A percentile compares a stretch with the other conserved stretches of the same genome.
Evolutionary conservation across 1,140 invertebrate genomes (phyloP).

Genomic region (Drosophila pseudoananassae): DNA sequence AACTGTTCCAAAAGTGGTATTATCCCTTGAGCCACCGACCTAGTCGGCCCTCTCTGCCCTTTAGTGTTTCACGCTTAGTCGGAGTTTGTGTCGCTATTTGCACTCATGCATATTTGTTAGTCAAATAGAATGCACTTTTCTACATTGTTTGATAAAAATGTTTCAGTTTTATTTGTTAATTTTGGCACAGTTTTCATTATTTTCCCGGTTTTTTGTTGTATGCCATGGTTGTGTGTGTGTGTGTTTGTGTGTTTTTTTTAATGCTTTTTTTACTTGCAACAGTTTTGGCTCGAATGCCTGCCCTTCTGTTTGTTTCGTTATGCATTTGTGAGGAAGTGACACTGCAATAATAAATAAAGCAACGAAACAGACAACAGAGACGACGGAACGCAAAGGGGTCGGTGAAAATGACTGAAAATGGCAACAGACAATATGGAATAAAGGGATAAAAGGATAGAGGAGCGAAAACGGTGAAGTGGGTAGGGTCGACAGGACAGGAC

Average conservation of each 20-base stretch:
- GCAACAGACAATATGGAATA: slow-evolving; percentile 65
- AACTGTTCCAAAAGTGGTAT: slow-evolving; percentile 10
- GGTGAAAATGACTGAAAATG: slow-evolving; percentile 67
- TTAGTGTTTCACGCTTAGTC: slow-evolving; percentile 1
- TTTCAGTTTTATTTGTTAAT: slow-evolving; percentile 70
- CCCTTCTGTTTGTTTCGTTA: slow-evolving; percentile 31
- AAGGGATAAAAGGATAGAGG: slow-evolving; percentile 37
- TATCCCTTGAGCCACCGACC: neutral
- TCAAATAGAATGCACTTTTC: slow-evolving; percentile 60
- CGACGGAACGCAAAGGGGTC: slow-evolving; percentile 1
- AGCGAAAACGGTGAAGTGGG: neutral
- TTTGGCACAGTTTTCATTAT: slow-evolving; percentile 56
- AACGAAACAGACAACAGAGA: slow-evolving; percentile 29
- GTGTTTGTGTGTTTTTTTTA: slow-evolving; percentile 5
- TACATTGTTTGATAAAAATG: slow-evolving; percentile 72
- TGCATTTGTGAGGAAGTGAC: slow-evolving; percentile 55
- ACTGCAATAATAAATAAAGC: slow-evolving; percentile 76
- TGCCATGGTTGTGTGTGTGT: neutral
- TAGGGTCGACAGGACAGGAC: slow-evolving; percentile 4
- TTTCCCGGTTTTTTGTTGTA: slow-evolving; percentile 4
- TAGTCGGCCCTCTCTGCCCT: neutral
- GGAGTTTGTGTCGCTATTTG: slow-evolving; percentile 15
- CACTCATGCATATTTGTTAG: slow-evolving; percentile 29
- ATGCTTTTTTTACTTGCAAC: slow-evolving; percentile 4
- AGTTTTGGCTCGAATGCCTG: neutral